phyloP scores from a whole-genome alignment of 2,113 vertebrate genomes.

The Mobula hypostoma region DNA sequence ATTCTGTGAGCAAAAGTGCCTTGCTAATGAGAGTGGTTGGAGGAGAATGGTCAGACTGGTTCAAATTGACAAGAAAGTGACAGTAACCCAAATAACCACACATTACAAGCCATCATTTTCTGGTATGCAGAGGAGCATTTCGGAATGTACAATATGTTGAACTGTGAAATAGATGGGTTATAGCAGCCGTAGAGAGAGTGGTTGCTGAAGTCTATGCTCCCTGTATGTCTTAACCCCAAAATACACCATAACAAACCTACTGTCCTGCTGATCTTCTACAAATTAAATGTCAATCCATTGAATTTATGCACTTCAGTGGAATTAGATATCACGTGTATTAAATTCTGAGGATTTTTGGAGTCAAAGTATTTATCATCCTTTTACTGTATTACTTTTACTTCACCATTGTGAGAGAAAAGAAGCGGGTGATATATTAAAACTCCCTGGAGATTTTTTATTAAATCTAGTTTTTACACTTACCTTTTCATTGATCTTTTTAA shows the following conservation, averaged over 20 bases:
- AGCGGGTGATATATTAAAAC: background rate
- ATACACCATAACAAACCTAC: background rate
- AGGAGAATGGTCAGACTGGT: too few relatives aligned
- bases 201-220: too few relatives aligned
- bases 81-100: too few relatives aligned
- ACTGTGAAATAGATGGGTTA: too few relatives aligned
- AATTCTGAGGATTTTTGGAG: background rate
- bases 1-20: too few relatives aligned
- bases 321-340: background rate
- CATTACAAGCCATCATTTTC: too few relatives aligned
- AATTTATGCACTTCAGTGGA: background rate
- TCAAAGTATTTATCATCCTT: background rate
- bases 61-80: too few relatives aligned
- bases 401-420: background rate
- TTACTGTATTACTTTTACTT: background rate
- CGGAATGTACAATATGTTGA: too few relatives aligned
- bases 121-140: too few relatives aligned
- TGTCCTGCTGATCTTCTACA: background rate
- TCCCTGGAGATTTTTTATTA: background rate
- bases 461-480: background rate
- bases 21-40: too few relatives aligned
- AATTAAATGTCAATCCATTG: background rate
- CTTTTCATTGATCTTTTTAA: background rate
- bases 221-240: too few relatives aligned
- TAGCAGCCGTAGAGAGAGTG: too few relatives aligned